phyloP scores from a whole-genome alignment of 2,888 invertebrate species.

The Andricus curvator region DNA sequence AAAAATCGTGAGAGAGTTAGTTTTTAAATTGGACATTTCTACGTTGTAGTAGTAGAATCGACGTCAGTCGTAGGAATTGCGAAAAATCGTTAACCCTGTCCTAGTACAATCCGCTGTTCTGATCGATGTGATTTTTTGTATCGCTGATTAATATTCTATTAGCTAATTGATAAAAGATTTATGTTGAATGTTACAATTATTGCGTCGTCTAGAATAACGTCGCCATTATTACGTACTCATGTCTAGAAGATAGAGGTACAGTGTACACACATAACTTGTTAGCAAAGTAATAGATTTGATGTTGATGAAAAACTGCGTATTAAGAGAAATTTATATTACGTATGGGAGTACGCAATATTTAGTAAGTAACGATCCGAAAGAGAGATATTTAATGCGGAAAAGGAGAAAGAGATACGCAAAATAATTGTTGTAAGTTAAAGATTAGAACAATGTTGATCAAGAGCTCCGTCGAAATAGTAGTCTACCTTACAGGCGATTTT shows the following conservation, averaged over 20 bases:
- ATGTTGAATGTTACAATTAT: constrained; percentile 62
- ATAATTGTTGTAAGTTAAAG: constrained; percentile 62
- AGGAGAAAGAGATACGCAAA: constrained; percentile 29
- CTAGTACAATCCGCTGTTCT: constrained; percentile 61
- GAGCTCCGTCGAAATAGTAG: background rate
- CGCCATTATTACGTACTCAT: constrained; percentile 53
- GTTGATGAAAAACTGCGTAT: constrained; percentile 55
- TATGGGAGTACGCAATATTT: constrained; percentile 42
- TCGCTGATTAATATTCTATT: constrained; percentile 65
- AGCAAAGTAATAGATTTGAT: constrained; percentile 58
- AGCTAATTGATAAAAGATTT: constrained; percentile 55
- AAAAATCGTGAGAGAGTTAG: constrained; percentile 13
- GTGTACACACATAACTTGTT: constrained; percentile 46
- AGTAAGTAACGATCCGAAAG: constrained; percentile 21
- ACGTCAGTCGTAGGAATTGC: constrained; percentile 32
- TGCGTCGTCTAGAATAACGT: constrained; percentile 60
- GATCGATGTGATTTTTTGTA: constrained; percentile 69
- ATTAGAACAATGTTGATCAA: constrained; percentile 47
- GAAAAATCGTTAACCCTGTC: constrained; percentile 38
- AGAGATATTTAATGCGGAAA: constrained; percentile 38
- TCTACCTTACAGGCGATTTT: background rate
- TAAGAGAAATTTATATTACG: constrained; percentile 53
- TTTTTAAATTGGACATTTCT: constrained; percentile 24
- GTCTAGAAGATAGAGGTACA: constrained; percentile 59
- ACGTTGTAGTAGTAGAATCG: constrained; percentile 10